Evolutionary conservation across 2,797 vertebrate genomes (phyloP), one percentile per base, ranked within the genome.

Genomic region (Amphiprion clarkii): DNA sequence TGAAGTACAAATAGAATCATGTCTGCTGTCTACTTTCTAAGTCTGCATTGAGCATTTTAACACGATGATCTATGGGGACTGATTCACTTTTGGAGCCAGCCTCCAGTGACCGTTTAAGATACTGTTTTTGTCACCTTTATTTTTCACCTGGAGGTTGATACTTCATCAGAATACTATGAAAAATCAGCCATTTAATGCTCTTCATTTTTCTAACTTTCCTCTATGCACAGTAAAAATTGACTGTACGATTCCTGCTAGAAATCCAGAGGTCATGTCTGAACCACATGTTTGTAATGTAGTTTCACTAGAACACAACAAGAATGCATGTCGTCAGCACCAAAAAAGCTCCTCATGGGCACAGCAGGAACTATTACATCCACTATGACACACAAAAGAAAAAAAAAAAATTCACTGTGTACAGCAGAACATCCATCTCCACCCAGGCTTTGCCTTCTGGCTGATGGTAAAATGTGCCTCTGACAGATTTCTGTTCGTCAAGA

Each of bases 401-500:
- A 67, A 19, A 33, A 17, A 39, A 1, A 29, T 21, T 31, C 56
- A 23, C 7, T 53, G 11, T 44, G 58, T 69, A 6, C 60, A 62
- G 21, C 67, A 61, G 54, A 48, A 33, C 2, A 21, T 66, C 53
- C 31, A 5, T 61, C 72, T 63, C 53, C 58, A 42, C 3, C 19
- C 29, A 3, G 33, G 12, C 51, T 78, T 21, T 73, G 40, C 68
- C 49, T 49, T 48, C 39, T 31, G 52, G 36, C 23, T 46, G 46
- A 65, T 27, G 25, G 36, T 71, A 16, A 69, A 71, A 44, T 4
- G 6, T 13, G 4, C 39, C 5, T 76, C 68, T 64, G 81, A 77
- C 70, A 81, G 79, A 70, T 81, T 68, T 74, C 53, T 73, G 48
- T 67, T 70, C 19, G 39, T 79, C 56, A 62, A 53, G 27, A 62